A percentile compares a stretch with the other conserved stretches of the same genome.
Evolutionary conservation across 2,888 invertebrate species (phyloP).

Genomic region (Lepidocyrtinus sp.): DNA sequence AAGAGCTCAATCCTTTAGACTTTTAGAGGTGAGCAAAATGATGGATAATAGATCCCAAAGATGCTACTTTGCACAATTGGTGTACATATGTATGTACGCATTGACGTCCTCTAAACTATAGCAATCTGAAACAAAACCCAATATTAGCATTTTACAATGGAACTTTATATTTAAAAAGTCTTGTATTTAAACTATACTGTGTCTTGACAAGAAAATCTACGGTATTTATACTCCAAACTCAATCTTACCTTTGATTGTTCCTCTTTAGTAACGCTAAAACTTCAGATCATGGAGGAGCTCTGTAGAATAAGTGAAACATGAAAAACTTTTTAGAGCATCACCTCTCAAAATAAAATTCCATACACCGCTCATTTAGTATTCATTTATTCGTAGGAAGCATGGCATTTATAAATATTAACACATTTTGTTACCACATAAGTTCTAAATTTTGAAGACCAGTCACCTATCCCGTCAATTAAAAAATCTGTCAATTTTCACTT

Average conservation of each 20-base stretch:
- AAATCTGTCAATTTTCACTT: no score
- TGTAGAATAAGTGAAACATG: background rate
- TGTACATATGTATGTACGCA: background rate
- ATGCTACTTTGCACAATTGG: background rate
- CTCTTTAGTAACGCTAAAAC: background rate
- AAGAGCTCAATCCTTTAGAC: background rate
- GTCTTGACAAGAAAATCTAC: background rate
- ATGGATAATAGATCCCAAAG: background rate
- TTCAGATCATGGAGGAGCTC: background rate
- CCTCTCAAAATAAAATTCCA: background rate
- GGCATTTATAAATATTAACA: conserved; percentile 50
- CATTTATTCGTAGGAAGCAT: conserved; percentile 25
- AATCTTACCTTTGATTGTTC: background rate
- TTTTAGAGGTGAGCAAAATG: background rate
- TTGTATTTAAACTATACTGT: background rate
- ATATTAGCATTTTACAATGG: background rate
- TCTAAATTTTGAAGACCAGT: background rate
- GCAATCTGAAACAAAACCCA: background rate
- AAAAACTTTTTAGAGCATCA: background rate
- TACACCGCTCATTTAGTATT: conserved; percentile 14
- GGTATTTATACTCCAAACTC: no score
- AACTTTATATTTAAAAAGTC: background rate
- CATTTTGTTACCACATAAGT: background rate
- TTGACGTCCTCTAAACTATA: background rate
- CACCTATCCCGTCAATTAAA: background rate